Conservation (phyloP, 2,888 invertebrate genomes). For the Epistrophe grossulariae region DNA sequence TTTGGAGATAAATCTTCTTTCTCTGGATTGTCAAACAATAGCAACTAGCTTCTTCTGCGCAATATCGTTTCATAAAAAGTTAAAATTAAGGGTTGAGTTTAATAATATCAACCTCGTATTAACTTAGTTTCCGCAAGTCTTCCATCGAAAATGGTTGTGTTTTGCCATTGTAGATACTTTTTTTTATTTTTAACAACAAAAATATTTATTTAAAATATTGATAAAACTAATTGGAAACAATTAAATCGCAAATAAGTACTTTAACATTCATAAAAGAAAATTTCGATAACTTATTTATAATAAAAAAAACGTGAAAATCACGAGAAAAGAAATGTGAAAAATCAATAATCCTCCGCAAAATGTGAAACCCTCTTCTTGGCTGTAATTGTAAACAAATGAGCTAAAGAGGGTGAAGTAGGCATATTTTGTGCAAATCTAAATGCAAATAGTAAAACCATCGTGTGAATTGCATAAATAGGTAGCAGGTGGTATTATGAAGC, state of each 20-base stretch:
- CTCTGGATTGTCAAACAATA: slow-evolving; percentile 21
- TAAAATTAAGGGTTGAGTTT: slow-evolving; percentile 12
- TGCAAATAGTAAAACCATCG: slow-evolving; percentile 10
- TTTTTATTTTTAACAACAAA: slow-evolving; percentile 8
- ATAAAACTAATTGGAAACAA: not conserved
- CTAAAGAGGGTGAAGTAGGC: slow-evolving; percentile 36
- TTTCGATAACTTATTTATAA: not conserved
- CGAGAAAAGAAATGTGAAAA: slow-evolving; percentile 41
- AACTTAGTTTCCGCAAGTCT: slow-evolving; percentile 81
- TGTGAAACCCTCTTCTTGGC: slow-evolving; percentile 25
- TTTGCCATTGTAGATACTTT: slow-evolving; percentile 70
- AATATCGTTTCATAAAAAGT: not conserved
- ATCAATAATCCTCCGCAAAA: slow-evolving; percentile 59
- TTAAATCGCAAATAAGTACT: not conserved
- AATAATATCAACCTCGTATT: slow-evolving; percentile 2
- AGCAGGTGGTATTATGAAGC: slow-evolving; percentile 58
- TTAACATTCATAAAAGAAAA: not conserved
- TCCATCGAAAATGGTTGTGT: slow-evolving; percentile 80
- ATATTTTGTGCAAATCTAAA: slow-evolving; percentile 26
- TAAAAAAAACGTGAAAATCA: not conserved
- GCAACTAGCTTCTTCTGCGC: slow-evolving; percentile 57
- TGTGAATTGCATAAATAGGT: slow-evolving; percentile 17
- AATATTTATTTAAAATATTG: slow-evolving; percentile 26
- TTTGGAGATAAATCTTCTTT: slow-evolving; percentile 56
- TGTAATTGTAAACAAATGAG: slow-evolving; percentile 54